Percentiles rank a stretch among this genome's conserved stretches.
These are phyloP conservation scores for Cactoblastis cactorum DNA, from an alignment of 2,888 invertebrate species.

Conservation along the genomic window DNA sequence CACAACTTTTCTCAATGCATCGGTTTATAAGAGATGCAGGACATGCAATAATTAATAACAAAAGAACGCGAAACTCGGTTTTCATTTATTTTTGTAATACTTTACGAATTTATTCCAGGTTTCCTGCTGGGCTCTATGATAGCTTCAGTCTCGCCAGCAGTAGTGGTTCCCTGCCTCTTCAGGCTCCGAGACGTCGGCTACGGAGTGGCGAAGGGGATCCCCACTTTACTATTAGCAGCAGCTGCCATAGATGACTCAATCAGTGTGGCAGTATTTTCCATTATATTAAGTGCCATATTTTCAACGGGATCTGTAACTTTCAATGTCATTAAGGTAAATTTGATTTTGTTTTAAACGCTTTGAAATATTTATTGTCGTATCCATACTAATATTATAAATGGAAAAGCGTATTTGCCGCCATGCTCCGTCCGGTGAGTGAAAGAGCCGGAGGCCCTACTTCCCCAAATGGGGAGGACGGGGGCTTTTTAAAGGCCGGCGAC, in stretches of 20 bases:
- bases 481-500: too few species aligned
- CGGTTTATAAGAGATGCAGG: too few species aligned
- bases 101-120: slow-evolving; percentile 34
- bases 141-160: slow-evolving; percentile 94
- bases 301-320: slow-evolving; percentile 81
- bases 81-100: too few species aligned
- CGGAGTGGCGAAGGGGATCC: slow-evolving; percentile 91
- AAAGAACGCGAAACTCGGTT: too few species aligned
- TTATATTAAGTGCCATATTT: slow-evolving; percentile 89
- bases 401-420: too few species aligned
- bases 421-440: too few species aligned
- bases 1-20: too few species aligned
- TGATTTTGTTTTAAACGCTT: neutral
- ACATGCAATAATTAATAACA: too few species aligned
- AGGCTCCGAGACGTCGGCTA: slow-evolving; percentile 85
- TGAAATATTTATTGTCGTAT: too few species aligned
- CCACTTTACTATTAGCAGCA: slow-evolving; percentile 92
- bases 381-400: too few species aligned
- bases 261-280: slow-evolving; percentile 93
- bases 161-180: slow-evolving; percentile 92
- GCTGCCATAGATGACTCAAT: slow-evolving; percentile 93
- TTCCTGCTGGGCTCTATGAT: slow-evolving; percentile 88
- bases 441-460: too few species aligned
- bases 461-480: too few species aligned
- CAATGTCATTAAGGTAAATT: slow-evolving; percentile 80